Conservation (phyloP, 2,113 vertebrate species). For the Notiomystis cincta region DNA sequence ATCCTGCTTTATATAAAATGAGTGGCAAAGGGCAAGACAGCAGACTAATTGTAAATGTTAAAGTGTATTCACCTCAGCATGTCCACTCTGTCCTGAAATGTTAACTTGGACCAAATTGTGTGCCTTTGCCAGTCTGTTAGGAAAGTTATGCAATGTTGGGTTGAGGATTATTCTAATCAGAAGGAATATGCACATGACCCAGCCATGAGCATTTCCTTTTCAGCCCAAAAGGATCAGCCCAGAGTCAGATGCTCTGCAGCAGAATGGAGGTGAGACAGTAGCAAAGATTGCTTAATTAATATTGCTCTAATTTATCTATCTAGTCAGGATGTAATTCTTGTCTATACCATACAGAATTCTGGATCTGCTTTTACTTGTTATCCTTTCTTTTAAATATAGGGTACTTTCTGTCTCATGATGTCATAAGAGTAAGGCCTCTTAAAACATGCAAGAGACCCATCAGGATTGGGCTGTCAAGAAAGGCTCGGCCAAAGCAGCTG, state of each 20-base stretch:
- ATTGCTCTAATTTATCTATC: background rate
- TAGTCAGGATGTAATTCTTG: background rate
- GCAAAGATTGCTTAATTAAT: background rate
- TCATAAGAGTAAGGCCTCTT: slow-evolving; percentile 82
- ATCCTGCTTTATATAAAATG: background rate
- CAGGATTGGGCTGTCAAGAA: slow-evolving; percentile 88
- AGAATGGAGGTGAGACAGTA: background rate
- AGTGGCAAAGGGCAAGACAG: background rate
- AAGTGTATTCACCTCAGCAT: background rate
- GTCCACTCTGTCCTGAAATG: background rate
- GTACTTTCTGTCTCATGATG: slow-evolving; percentile 54
- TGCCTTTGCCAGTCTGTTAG: background rate
- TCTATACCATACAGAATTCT: background rate
- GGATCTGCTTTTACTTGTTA: background rate
- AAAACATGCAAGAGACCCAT: slow-evolving; percentile 86
- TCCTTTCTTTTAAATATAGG: slow-evolving; percentile 67
- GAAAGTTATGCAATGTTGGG: background rate
- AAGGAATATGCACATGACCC: background rate
- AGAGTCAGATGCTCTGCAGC: background rate
- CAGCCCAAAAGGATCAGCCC: background rate
- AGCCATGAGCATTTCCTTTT: background rate
- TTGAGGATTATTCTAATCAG: background rate
- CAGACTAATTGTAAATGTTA: background rate
- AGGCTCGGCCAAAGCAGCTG: slow-evolving; percentile 80
- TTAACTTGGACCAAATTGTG: background rate